phyloP scores from a whole-genome alignment of 2,797 vertebrate species.

The Typhlichthys subterraneus region DNA sequence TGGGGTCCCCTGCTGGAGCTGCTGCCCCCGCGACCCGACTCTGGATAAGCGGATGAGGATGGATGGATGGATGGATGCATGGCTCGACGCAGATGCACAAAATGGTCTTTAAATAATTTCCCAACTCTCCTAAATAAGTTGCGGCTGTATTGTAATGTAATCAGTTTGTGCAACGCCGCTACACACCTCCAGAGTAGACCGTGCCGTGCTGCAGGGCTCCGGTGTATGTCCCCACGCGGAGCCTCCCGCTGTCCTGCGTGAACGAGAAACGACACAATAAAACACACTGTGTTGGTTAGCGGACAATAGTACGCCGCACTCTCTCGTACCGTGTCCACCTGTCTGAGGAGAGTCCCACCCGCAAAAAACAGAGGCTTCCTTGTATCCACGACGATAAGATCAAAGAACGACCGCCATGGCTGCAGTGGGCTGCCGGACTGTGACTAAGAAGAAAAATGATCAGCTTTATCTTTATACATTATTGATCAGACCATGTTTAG shows the following conservation, averaged over 20 bases:
- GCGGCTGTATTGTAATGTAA: too few species aligned
- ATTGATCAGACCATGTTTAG: not conserved
- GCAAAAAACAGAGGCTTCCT: slow-evolving; percentile 86
- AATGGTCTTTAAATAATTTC: not conserved
- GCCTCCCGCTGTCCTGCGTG: slow-evolving; percentile 82
- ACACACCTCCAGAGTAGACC: slow-evolving; percentile 83
- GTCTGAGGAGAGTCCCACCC: slow-evolving; percentile 84
- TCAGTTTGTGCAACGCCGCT: too few species aligned
- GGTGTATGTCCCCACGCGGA: slow-evolving; percentile 85
- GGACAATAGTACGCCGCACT: not conserved
- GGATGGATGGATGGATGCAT: too few species aligned
- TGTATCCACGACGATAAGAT: slow-evolving; percentile 86
- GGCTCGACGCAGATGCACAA: too few species aligned
- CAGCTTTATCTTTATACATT: not conserved
- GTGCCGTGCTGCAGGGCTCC: slow-evolving; percentile 83
- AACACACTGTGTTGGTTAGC: too few species aligned
- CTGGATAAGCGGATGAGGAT: too few species aligned
- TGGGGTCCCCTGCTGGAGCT: too few species aligned
- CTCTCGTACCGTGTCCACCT: slow-evolving; percentile 83
- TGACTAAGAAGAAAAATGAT: not conserved
- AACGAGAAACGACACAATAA: slow-evolving; percentile 7
- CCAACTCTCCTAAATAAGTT: too few species aligned
- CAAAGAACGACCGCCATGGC: slow-evolving; percentile 82
- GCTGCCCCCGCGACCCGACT: too few species aligned
- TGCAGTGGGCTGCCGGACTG: slow-evolving; percentile 18